Conservation (phyloP, 2,113 vertebrate genomes). For the Holacanthus passer region DNA sequence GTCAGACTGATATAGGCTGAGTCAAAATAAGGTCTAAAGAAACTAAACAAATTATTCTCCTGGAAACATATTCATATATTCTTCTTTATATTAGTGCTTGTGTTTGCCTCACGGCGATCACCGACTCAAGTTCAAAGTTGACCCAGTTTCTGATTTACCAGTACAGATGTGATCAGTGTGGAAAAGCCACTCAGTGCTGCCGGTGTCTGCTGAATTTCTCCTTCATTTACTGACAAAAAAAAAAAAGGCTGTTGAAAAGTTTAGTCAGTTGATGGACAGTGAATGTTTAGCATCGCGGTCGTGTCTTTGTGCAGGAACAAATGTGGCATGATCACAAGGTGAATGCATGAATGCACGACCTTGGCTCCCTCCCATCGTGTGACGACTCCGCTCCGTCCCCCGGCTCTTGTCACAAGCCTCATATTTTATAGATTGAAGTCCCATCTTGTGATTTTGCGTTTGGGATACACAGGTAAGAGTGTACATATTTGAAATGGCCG, state of each 20-base stretch:
- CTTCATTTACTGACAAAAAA: conserved; percentile 12
- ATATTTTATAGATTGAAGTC: conserved; percentile 61
- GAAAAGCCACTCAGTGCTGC: conserved; percentile 16
- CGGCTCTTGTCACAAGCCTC: conserved; percentile 33
- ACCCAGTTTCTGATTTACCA: conserved; percentile 65
- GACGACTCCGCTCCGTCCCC: conserved; percentile 27
- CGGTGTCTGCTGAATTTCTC: conserved; percentile 10
- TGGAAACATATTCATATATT: conserved; percentile 74
- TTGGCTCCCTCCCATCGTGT: neutral
- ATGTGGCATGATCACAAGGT: neutral
- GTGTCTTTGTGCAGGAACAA: neutral
- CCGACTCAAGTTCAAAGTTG: conserved; percentile 70
- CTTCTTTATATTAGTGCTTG: conserved; percentile 72
- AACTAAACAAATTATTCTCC: conserved; percentile 53
- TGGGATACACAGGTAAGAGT: conserved; percentile 68
- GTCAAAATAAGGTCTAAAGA: conserved; percentile 61
- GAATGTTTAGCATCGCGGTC: neutral
- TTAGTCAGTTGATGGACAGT: neutral
- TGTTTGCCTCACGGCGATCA: conserved; percentile 66
- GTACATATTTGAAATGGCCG: conserved; percentile 67
- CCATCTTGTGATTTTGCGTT: conserved; percentile 39
- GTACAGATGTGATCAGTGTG: conserved; percentile 47
- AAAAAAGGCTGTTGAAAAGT: neutral
- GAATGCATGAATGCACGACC: conserved; percentile 15
- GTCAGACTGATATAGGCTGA: conserved; percentile 56